These are phyloP conservation scores for Drosophila seguyi DNA, from an alignment of 1,140 invertebrate species.

Conservation along the genomic window DNA sequence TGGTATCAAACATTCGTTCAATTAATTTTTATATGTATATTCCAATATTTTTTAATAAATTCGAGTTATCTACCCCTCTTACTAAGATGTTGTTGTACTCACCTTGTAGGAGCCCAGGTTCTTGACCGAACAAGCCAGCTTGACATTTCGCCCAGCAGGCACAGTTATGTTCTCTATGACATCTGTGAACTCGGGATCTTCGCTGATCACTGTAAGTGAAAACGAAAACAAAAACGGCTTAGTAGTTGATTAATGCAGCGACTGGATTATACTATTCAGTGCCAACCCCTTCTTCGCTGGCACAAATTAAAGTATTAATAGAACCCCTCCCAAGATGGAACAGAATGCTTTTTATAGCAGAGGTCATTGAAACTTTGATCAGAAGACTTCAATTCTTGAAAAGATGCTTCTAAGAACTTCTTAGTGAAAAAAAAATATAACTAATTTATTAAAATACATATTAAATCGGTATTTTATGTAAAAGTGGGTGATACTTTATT, in stretches of 20 bases:
- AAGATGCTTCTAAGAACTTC: no score
- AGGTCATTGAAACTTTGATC: background rate
- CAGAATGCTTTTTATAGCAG: background rate
- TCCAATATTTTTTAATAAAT: no score
- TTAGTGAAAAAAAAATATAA: no score
- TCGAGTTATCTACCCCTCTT: background rate
- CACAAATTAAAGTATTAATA: conserved; percentile 25
- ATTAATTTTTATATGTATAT: background rate
- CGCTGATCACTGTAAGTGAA: conserved; percentile 87
- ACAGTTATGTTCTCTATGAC: conserved; percentile 90
- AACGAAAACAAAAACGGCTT: conserved; percentile 6
- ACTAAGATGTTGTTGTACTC: conserved; percentile 48
- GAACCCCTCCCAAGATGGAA: background rate
- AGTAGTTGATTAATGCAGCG: conserved; percentile 29
- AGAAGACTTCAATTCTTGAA: background rate
- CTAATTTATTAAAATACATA: background rate
- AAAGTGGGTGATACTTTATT: background rate
- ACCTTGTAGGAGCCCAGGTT: conserved; percentile 95
- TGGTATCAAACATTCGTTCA: no score
- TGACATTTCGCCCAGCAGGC: conserved; percentile 93
- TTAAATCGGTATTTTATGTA: background rate
- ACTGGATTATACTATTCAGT: conserved; percentile 18
- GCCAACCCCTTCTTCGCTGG: background rate
- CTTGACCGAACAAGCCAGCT: conserved; percentile 95
- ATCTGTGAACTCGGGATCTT: conserved; percentile 90